phyloP scores from a whole-genome alignment of 2,113 vertebrate species.

The Dolichotis patagonum region DNA sequence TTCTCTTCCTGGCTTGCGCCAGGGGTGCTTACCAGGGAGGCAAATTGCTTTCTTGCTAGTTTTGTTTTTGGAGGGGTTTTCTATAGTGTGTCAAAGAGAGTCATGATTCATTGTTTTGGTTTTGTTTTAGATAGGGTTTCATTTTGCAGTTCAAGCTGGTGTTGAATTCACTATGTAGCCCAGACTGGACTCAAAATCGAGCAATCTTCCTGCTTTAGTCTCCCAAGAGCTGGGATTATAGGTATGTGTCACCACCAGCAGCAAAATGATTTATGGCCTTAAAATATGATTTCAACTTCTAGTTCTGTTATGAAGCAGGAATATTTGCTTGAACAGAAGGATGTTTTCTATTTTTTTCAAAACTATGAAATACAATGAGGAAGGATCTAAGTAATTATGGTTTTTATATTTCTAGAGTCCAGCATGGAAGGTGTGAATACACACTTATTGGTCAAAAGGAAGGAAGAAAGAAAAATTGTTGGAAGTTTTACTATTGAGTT shows the following conservation, averaged over 20 bases:
- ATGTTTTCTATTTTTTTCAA: not conserved
- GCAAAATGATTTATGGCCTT: not conserved
- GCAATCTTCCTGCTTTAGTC: no score
- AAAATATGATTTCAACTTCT: not conserved
- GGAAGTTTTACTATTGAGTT: not conserved
- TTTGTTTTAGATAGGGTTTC: not conserved
- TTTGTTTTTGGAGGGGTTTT: not conserved
- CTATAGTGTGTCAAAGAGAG: not conserved
- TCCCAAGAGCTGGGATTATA: no score
- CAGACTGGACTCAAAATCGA: not conserved
- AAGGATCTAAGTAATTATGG: not conserved
- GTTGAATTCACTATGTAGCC: not conserved
- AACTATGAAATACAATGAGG: not conserved
- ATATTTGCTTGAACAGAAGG: not conserved
- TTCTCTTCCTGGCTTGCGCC: no score
- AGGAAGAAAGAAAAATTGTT: not conserved
- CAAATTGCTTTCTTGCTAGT: no score
- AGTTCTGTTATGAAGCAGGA: not conserved
- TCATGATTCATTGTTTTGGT: not conserved
- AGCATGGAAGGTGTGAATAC: not conserved
- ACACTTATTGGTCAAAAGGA: not conserved
- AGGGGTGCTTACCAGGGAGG: no score
- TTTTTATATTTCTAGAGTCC: not conserved
- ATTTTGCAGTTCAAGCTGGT: not conserved
- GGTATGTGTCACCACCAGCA: no score